Percentiles rank a stretch among this genome's conserved stretches.
phyloP scores from a whole-genome alignment of 2,888 invertebrate genomes.

The Endomychus coccineus region DNA sequence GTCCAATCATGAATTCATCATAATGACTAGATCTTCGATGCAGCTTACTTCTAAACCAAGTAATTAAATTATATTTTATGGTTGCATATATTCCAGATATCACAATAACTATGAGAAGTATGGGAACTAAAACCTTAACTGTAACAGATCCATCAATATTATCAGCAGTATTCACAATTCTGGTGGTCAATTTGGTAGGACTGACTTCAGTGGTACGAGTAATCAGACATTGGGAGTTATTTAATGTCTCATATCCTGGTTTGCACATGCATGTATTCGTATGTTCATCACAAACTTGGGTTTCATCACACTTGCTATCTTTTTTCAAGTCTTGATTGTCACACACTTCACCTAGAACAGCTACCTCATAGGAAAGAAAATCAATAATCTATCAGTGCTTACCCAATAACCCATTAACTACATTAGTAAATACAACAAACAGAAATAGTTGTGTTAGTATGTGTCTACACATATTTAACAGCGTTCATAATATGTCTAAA shows the following conservation, averaged over 20 bases:
- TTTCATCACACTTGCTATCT: slow-evolving; percentile 28
- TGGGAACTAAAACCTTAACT: slow-evolving; percentile 36
- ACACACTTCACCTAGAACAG: slow-evolving; percentile 16
- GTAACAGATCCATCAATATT: slow-evolving; percentile 28
- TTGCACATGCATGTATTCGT: slow-evolving; percentile 32
- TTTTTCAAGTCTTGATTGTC: slow-evolving; percentile 18
- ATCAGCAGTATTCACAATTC: slow-evolving; percentile 31
- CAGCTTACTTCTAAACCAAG: slow-evolving; percentile 37
- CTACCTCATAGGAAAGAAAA: not conserved
- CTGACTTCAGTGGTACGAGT: not conserved
- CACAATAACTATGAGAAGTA: slow-evolving; percentile 38
- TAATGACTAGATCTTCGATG: slow-evolving; percentile 38
- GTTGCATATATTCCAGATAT: slow-evolving; percentile 37
- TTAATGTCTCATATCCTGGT: slow-evolving; percentile 25
- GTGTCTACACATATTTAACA: slow-evolving; percentile 8
- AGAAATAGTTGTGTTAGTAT: slow-evolving; percentile 10
- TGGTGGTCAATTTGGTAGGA: slow-evolving; percentile 27
- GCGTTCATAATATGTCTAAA: too few species aligned
- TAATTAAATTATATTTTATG: slow-evolving; percentile 35
- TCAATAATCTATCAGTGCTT: slow-evolving; percentile 5
- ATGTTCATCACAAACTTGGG: slow-evolving; percentile 31
- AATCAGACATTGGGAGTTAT: slow-evolving; percentile 11
- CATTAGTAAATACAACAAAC: slow-evolving; percentile 5
- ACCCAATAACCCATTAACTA: slow-evolving; percentile 12
- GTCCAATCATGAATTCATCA: slow-evolving; percentile 44